phyloP scores from a whole-genome alignment of 30 jellyfish, hydroid and myxozoan species.

The Sanderia malayensis region DNA sequence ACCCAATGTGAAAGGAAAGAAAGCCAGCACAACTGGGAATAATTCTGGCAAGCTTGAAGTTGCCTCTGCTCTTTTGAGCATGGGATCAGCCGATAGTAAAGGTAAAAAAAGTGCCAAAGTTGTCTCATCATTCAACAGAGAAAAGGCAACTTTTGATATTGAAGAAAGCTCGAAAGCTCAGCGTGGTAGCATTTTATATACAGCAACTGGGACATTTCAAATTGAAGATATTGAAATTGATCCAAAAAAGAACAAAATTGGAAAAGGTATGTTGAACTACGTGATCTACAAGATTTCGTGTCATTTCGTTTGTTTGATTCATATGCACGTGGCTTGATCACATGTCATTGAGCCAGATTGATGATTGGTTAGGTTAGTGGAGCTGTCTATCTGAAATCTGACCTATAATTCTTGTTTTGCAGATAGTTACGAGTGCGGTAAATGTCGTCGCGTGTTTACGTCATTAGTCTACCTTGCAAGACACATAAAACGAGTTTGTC shows the following conservation, averaged over 20 bases:
- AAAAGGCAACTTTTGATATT: constrained; percentile 45
- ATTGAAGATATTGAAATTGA: constrained; percentile 93
- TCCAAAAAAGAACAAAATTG: constrained; percentile 79
- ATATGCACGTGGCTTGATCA: too few species aligned
- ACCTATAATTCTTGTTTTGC: too few species aligned
- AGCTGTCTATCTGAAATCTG: too few species aligned
- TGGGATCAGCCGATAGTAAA: constrained; percentile 72
- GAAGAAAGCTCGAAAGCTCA: constrained; percentile 51
- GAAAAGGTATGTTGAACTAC: constrained; percentile 54
- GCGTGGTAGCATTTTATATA: constrained; percentile 58
- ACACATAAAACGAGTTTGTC: constrained; percentile 95
- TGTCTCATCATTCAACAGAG: constrained; percentile 50
- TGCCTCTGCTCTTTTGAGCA: constrained; percentile 93
- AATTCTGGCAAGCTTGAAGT: constrained; percentile 69
- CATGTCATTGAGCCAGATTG: too few species aligned
- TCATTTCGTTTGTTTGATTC: too few species aligned
- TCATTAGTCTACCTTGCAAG: constrained; percentile 83
- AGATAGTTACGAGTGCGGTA: constrained; percentile 92
- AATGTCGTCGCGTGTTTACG: constrained; percentile 94
- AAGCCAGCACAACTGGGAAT: constrained; percentile 9
- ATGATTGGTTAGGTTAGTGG: too few species aligned
- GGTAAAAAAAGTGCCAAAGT: constrained; percentile 44
- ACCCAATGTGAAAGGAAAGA: constrained; percentile 13
- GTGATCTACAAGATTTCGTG: too few species aligned
- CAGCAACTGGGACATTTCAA: constrained; percentile 75